phyloP scores from a whole-genome alignment of 2,113 vertebrate genomes.

The Coturnix japonica region DNA sequence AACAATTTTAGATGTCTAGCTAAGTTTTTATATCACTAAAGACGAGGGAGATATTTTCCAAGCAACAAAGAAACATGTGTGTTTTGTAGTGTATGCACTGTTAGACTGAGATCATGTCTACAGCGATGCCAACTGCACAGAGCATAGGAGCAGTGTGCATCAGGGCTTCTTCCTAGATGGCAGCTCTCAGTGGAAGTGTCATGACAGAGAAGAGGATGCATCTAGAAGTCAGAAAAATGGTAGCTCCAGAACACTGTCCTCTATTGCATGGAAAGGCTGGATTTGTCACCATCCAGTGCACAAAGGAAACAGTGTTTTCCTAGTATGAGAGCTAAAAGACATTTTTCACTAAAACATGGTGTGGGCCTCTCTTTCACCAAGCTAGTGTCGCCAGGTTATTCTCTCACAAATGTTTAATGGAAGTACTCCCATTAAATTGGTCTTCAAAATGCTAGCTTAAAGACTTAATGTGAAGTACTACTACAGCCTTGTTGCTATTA shows the following conservation, averaged over 20 bases:
- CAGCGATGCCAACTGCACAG: not conserved
- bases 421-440: not conserved
- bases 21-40: not conserved
- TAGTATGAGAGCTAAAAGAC: not conserved
- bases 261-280: not conserved
- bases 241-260: not conserved
- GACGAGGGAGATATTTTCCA: not conserved
- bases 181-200: not conserved
- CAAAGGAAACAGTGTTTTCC: not conserved
- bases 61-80: not conserved
- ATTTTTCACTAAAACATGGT: not conserved
- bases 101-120: not conserved
- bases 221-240: not conserved
- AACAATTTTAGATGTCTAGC: not conserved
- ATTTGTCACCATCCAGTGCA: not conserved
- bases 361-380: not conserved
- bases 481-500: not conserved
- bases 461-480: not conserved
- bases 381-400: not conserved
- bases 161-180: not conserved
- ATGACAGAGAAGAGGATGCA: not conserved
- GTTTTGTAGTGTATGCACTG: not conserved
- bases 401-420: not conserved
- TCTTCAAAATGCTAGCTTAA: not conserved
- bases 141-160: not conserved